A percentile compares a stretch with the other conserved stretches of the same genome.
phyloP scores from a whole-genome alignment of 2,113 vertebrate genomes.

The Dicaeum eximium region DNA sequence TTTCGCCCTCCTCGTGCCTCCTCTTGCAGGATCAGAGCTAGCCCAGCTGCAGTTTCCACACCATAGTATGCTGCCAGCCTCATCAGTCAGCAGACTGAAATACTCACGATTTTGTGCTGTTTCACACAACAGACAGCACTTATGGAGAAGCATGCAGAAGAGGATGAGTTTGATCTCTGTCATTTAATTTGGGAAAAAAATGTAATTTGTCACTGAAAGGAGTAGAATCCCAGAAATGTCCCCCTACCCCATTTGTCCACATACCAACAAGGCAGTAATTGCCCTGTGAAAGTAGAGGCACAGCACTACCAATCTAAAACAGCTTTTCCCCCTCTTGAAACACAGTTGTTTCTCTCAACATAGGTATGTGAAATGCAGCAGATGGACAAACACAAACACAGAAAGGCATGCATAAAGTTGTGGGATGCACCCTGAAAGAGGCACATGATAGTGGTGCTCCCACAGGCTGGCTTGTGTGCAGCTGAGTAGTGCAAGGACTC shows the following conservation, averaged over 20 bases:
- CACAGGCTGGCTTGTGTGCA: not conserved
- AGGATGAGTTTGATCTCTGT: not conserved
- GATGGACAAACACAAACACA: not conserved
- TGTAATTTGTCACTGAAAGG: not conserved
- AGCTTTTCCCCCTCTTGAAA: not conserved
- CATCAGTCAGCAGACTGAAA: not conserved
- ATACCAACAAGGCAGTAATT: not conserved
- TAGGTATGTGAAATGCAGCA: not conserved
- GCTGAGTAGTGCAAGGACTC: not conserved
- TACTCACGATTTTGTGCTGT: rapidly evolving
- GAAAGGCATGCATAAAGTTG: not conserved
- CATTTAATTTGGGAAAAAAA: not conserved
- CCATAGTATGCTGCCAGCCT: not conserved
- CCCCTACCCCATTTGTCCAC: no score
- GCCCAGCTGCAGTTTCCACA: not conserved
- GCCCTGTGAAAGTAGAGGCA: not conserved
- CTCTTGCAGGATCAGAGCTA: not conserved
- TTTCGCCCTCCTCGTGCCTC: not conserved
- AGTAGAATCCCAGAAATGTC: not conserved
- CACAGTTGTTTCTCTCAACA: not conserved
- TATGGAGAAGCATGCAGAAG: not conserved
- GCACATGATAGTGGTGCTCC: not conserved
- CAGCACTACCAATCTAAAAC: not conserved
- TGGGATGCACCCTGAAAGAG: not conserved
- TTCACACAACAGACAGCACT: not conserved